phyloP scores from a whole-genome alignment of 2,113 vertebrate genomes.

The Stegostoma tigrinum region DNA sequence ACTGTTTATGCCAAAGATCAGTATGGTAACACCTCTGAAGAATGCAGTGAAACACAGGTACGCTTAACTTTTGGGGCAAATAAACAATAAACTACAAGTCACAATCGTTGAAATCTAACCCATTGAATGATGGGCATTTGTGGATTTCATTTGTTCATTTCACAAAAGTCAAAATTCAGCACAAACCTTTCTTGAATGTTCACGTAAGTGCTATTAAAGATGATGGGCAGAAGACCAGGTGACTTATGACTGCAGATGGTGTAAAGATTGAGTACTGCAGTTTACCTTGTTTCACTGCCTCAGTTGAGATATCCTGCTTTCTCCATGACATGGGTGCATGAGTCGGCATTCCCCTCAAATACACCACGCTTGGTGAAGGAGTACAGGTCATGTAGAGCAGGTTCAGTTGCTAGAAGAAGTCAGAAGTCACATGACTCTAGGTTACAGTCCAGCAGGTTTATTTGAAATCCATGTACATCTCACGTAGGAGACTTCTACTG shows the following conservation, averaged over 20 bases:
- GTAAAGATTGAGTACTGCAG: not conserved
- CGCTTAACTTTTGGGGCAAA: not conserved
- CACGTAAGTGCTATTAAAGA: not conserved
- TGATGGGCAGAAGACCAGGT: not conserved
- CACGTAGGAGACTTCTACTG: too few species aligned
- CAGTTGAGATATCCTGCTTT: not conserved
- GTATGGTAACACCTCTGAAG: conserved; percentile 73
- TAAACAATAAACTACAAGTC: not conserved
- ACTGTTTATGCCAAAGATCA: conserved; percentile 69
- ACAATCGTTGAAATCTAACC: not conserved
- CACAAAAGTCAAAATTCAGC: not conserved
- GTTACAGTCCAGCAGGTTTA: too few species aligned
- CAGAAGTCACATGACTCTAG: too few species aligned
- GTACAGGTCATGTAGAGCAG: too few species aligned
- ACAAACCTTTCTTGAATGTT: not conserved
- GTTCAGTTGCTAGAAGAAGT: too few species aligned
- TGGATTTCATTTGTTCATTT: not conserved
- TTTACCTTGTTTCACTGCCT: not conserved
- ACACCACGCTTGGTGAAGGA: too few species aligned
- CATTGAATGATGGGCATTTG: not conserved
- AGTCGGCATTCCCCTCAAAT: too few species aligned
- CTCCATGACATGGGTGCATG: not conserved
- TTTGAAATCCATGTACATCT: too few species aligned
- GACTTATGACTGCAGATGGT: not conserved
- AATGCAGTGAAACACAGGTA: conserved; percentile 81